Conservation (phyloP, 2,113 vertebrate genomes). For the Leptodactylus fuscus region DNA sequence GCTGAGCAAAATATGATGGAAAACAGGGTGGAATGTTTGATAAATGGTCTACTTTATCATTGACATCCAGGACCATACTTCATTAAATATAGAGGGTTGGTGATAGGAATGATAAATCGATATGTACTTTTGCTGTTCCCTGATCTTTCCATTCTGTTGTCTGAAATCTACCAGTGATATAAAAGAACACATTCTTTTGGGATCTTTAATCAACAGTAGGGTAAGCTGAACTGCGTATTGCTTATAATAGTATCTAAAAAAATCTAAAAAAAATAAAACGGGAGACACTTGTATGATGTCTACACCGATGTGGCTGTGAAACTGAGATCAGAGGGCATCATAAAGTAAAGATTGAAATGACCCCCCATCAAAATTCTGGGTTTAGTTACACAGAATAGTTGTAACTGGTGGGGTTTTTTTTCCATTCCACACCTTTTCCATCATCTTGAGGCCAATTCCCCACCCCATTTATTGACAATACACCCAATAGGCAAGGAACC, state of each 20-base stretch:
- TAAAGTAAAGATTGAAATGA: too few relatives aligned
- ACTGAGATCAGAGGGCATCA: not conserved
- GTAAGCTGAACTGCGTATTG: not conserved
- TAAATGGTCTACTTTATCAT: conserved; percentile 24
- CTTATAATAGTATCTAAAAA: not conserved
- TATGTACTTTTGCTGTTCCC: conserved; percentile 31
- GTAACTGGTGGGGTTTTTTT: too few relatives aligned
- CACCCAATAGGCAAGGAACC: too few relatives aligned
- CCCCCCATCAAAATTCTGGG: too few relatives aligned
- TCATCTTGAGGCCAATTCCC: too few relatives aligned
- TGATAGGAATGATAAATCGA: conserved; percentile 48
- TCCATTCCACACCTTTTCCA: too few relatives aligned
- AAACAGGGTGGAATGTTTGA: conserved; percentile 34
- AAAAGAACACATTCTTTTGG: not conserved
- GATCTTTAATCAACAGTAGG: not conserved
- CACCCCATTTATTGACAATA: too few relatives aligned
- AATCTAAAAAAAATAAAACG: not conserved
- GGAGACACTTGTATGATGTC: not conserved
- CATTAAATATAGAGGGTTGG: conserved; percentile 18
- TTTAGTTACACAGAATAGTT: too few relatives aligned
- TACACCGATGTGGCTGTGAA: not conserved
- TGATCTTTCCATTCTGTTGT: conserved; percentile 41
- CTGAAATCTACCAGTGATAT: not conserved
- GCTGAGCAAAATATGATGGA: conserved; percentile 45
- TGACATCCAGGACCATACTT: conserved; percentile 12